Conservation (phyloP, 2,113 vertebrate species). For the Uropsilus gracilis region DNA sequence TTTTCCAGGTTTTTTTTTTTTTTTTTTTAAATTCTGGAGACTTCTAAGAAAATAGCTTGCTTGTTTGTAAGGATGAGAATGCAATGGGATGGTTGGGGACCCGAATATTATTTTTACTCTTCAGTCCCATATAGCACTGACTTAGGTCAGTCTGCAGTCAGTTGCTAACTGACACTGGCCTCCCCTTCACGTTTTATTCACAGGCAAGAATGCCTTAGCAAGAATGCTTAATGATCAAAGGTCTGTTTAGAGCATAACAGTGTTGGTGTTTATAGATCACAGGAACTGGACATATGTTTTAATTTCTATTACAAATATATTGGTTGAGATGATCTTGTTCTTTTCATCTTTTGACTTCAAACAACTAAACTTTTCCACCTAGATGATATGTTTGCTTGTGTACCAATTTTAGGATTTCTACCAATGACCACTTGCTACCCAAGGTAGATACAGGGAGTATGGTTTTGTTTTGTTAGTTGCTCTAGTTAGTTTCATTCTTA, state of each 20-base stretch:
- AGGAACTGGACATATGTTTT: background rate
- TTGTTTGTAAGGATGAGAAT: conserved; percentile 2
- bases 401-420: background rate
- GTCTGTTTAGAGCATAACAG: background rate
- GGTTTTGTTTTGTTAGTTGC: too few relatives aligned
- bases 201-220: background rate
- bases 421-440: background rate
- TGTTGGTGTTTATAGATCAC: background rate
- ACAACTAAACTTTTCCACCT: background rate
- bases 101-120: background rate
- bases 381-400: background rate
- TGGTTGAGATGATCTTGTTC: background rate
- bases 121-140: background rate
- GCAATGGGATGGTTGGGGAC: background rate
- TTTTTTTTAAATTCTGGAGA: background rate
- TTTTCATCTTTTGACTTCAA: conserved; percentile 34
- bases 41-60: background rate
- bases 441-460: background rate
- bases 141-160: background rate
- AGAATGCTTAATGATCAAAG: background rate
- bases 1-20: background rate
- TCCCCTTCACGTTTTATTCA: background rate
- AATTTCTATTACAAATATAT: background rate
- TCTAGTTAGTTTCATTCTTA: background rate
- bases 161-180: background rate